Percentiles rank a stretch among this genome's conserved stretches.
phyloP scores from a whole-genome alignment of 2,888 invertebrate species.

The Bimastos eiseni region DNA sequence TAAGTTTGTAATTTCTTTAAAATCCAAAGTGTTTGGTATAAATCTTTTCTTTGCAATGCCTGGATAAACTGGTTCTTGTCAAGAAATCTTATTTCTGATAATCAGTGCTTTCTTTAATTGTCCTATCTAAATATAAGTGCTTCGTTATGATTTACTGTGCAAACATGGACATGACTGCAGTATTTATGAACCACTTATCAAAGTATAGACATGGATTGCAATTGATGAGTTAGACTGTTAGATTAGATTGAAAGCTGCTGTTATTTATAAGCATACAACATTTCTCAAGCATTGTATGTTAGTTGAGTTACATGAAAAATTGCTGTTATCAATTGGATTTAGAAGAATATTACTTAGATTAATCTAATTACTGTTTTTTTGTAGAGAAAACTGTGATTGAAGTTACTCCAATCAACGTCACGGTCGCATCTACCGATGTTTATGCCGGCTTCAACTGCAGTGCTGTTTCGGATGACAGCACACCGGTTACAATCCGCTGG shows the following conservation, averaged over 20 bases:
- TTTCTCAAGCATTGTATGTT: neutral
- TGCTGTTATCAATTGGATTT: neutral
- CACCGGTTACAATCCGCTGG: conserved; percentile 38
- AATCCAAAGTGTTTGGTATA: too few species aligned
- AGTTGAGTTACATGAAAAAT: neutral
- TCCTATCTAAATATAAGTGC: too few species aligned
- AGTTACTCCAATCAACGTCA: neutral
- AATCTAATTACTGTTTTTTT: neutral
- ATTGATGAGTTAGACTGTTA: too few species aligned
- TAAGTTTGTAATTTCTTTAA: too few species aligned
- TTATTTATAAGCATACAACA: too few species aligned
- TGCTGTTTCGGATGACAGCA: conserved; percentile 40
- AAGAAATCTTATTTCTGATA: too few species aligned
- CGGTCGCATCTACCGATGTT: neutral
- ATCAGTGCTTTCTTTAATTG: too few species aligned
- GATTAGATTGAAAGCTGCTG: neutral
- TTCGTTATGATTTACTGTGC: too few species aligned
- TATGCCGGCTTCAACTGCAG: conserved; percentile 30
- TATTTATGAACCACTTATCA: neutral
- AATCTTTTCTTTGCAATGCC: too few species aligned
- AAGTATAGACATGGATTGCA: neutral
- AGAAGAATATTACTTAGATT: neutral
- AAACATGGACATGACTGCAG: neutral
- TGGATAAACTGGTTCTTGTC: too few species aligned
- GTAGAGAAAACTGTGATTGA: conserved; percentile 4